phyloP scores from a whole-genome alignment of 2,888 invertebrate species.

The Linnaemya vulpina region DNA sequence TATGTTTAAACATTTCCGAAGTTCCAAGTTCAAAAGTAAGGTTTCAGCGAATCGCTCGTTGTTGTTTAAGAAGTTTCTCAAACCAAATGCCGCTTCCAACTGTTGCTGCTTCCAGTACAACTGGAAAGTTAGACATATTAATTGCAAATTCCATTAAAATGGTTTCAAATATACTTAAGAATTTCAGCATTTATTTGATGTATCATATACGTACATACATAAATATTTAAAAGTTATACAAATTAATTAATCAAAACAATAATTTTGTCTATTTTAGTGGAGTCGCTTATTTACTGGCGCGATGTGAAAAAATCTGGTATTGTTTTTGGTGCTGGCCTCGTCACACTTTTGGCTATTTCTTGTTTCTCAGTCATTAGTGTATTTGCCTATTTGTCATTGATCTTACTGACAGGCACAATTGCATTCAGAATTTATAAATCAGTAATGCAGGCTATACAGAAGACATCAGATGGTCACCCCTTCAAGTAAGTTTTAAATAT shows the following conservation, averaged over 20 bases:
- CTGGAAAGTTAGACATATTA: no score
- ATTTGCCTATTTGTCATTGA: slow-evolving; percentile 94
- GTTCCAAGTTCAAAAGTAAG: no score
- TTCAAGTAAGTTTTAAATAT: slow-evolving; percentile 91
- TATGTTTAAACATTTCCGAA: no score
- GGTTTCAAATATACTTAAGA: no score
- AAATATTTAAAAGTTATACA: neutral
- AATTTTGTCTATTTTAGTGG: slow-evolving; percentile 87
- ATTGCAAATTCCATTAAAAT: no score
- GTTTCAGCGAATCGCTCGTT: no score
- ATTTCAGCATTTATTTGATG: no score
- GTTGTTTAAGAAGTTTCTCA: no score
- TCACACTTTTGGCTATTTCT: slow-evolving; percentile 95
- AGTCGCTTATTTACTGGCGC: slow-evolving; percentile 98
- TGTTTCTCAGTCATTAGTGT: slow-evolving; percentile 98
- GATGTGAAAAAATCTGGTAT: slow-evolving; percentile 96
- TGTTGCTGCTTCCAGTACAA: no score
- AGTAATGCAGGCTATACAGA: slow-evolving; percentile 97
- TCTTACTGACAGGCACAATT: slow-evolving; percentile 93
- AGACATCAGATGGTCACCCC: slow-evolving; percentile 97
- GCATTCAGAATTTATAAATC: slow-evolving; percentile 98
- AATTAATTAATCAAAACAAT: neutral
- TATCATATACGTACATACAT: neutral
- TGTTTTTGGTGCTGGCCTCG: slow-evolving; percentile 95
- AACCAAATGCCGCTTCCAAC: no score